Evolutionary conservation across 1,140 invertebrate species (phyloP).

Genomic region (Drosophila suzukii): DNA sequence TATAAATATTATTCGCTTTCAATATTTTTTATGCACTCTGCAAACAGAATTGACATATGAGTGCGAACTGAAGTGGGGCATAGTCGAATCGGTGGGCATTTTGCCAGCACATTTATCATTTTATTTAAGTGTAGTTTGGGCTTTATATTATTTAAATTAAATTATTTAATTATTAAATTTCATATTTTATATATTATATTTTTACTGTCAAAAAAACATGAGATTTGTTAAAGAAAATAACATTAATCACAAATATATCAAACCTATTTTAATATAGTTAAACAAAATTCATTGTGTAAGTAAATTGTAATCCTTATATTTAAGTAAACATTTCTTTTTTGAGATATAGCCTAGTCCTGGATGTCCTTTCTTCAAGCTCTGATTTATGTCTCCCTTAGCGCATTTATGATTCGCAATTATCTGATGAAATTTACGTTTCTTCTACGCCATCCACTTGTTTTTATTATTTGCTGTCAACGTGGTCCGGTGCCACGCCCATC

Average conservation of each 20-base stretch:
- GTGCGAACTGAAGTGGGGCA: not conserved
- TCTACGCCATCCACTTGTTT: conserved; percentile 19
- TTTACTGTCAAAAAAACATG: too few relatives aligned
- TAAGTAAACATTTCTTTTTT: not conserved
- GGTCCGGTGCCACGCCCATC: conserved; percentile 38
- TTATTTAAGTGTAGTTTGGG: too few relatives aligned
- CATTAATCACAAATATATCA: too few relatives aligned
- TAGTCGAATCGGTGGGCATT: not conserved
- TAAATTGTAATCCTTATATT: too few relatives aligned
- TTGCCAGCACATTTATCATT: too few relatives aligned
- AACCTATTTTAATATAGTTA: too few relatives aligned
- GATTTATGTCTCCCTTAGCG: conserved; percentile 17
- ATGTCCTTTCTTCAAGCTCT: not conserved
- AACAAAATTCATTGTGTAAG: too few relatives aligned
- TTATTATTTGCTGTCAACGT: conserved; percentile 64
- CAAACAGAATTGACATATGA: conserved; percentile 4
- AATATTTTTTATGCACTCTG: conserved; percentile 49
- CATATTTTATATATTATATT: too few relatives aligned
- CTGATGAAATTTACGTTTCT: not conserved
- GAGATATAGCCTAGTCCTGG: not conserved
- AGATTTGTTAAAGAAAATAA: too few relatives aligned
- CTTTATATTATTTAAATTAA: too few relatives aligned
- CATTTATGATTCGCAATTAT: conserved; percentile 45
- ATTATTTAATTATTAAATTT: too few relatives aligned
- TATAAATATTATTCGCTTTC: conserved; percentile 65